Conservation (phyloP, 2,888 invertebrate species). For the Polydesmus complanatus region DNA sequence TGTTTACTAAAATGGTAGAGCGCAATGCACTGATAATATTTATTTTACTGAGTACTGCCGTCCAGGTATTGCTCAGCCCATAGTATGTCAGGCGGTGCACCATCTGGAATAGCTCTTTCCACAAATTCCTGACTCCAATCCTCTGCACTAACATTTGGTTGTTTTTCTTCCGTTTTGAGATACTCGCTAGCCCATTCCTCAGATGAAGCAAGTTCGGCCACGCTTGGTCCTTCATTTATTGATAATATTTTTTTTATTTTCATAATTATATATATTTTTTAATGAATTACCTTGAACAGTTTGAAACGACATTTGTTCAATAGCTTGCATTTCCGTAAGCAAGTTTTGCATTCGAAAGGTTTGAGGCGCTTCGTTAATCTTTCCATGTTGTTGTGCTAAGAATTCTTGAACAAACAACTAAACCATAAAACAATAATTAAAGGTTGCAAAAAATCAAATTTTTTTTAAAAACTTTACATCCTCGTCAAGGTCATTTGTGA, state of each 20-base stretch:
- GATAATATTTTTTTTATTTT: background rate
- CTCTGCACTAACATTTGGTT: slow-evolving; percentile 18
- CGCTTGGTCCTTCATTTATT: slow-evolving; percentile 27
- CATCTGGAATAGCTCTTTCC: slow-evolving; percentile 14
- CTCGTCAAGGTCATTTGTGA: background rate
- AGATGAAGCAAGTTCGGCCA: slow-evolving; percentile 29
- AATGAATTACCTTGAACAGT: slow-evolving; percentile 27
- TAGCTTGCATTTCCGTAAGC: slow-evolving; percentile 70
- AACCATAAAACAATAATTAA: background rate
- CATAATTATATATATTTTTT: background rate
- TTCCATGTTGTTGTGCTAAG: slow-evolving; percentile 41
- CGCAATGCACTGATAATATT: too few species aligned
- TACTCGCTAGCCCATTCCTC: slow-evolving; percentile 32
- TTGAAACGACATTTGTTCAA: slow-evolving; percentile 38
- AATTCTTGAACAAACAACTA: slow-evolving; percentile 67
- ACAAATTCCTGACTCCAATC: slow-evolving; percentile 22
- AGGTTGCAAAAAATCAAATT: background rate
- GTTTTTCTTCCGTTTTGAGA: slow-evolving; percentile 22
- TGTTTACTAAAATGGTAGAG: background rate
- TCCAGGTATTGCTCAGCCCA: slow-evolving; percentile 48
- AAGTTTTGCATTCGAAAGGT: slow-evolving; percentile 80
- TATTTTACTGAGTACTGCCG: slow-evolving; percentile 25
- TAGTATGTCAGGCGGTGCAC: slow-evolving; percentile 21
- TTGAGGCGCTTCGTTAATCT: slow-evolving; percentile 38
- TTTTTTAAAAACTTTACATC: background rate